Base-by-base conservation (phyloP, 2,797 vertebrate genomes). In the Mallotus villosus region DNA sequence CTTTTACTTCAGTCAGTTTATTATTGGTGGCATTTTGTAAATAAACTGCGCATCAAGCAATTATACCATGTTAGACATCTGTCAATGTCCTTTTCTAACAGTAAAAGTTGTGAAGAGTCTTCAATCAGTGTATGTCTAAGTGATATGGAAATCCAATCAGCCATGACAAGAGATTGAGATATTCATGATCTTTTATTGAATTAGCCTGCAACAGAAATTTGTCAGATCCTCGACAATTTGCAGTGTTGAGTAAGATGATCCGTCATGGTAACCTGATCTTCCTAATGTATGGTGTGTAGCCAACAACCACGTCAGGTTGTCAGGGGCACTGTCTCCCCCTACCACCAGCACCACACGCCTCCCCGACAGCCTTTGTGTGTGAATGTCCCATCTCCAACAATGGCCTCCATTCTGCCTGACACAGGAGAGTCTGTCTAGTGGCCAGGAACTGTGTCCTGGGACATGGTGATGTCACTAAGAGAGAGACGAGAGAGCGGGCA, bases 321-420 rank as follows among this genome's bases (percentile, higher is more conserved):
- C 86, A 78, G 82, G 75, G 63, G 68, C 66, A 59, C 57, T 72
- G 68, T 82, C 70, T 75, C 73, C 77, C 73, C 63, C 37, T n/a
- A 58, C 63, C 34, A 60, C 68, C 19, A 63, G 25, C 27, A 29
- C 61, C 25, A 34, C 27, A 24, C 29, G 53, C 27, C 67, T 34
- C 24, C 53, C 21, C 12, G 19, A 19, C 74, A 74, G 51, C 32
- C 58, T 76, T 60, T 76, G 70, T 51, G 19, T 80, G 75, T 63
- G 74, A 77, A 80, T 68, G 69, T 77, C 67, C 75, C 72, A 79
- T 60, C 74, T 79, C 17, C 79, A 79, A 92, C 90, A 91, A 90
- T 88, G 84, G 79, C 74, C 55, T 34, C 80, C 80, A 87, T 90
- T 90, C 85, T 89, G 62, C 34, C 75, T 55, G 85, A 88, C 86